phyloP scores from a whole-genome alignment of 2,888 invertebrate genomes.

The Leptinotarsa rubiginosa region DNA sequence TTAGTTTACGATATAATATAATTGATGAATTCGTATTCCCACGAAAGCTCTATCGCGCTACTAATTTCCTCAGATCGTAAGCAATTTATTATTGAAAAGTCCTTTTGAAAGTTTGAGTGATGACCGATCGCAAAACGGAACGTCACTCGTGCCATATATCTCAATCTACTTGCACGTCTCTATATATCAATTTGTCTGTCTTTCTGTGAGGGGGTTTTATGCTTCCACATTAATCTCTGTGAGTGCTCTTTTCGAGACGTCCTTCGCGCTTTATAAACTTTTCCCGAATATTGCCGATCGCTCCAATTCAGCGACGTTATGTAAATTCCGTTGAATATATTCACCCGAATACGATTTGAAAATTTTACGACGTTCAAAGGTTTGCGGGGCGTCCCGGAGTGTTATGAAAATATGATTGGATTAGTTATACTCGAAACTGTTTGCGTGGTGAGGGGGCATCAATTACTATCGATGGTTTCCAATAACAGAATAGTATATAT shows the following conservation, averaged over 20 bases:
- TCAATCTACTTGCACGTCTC: conserved; percentile 62
- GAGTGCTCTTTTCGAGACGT: conserved; percentile 53
- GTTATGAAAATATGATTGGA: conserved; percentile 16
- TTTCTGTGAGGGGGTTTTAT: conserved; percentile 57
- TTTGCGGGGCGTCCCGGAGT: neutral
- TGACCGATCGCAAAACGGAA: conserved; percentile 57
- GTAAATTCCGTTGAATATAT: conserved; percentile 60
- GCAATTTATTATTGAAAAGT: conserved; percentile 52
- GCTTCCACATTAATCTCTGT: conserved; percentile 62
- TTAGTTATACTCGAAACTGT: conserved; percentile 2
- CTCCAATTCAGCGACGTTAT: conserved; percentile 61
- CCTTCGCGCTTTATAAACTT: conserved; percentile 28
- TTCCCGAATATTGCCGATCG: conserved; percentile 25
- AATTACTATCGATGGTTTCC: neutral
- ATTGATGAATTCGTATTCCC: neutral
- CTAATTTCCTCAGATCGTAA: neutral
- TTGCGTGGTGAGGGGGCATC: conserved; percentile 4
- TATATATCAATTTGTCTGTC: conserved; percentile 65
- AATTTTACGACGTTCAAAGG: conserved; percentile 18
- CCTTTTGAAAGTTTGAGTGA: conserved; percentile 59
- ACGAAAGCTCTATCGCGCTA: neutral
- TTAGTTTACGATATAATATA: neutral
- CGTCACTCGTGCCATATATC: conserved; percentile 61
- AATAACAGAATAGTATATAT: neutral
- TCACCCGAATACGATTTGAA: conserved; percentile 28